Percentiles rank a stretch among this genome's conserved stretches.
Evolutionary conservation across 2,797 vertebrate species (phyloP).

Genomic region (Ptychadena robeensis): DNA sequence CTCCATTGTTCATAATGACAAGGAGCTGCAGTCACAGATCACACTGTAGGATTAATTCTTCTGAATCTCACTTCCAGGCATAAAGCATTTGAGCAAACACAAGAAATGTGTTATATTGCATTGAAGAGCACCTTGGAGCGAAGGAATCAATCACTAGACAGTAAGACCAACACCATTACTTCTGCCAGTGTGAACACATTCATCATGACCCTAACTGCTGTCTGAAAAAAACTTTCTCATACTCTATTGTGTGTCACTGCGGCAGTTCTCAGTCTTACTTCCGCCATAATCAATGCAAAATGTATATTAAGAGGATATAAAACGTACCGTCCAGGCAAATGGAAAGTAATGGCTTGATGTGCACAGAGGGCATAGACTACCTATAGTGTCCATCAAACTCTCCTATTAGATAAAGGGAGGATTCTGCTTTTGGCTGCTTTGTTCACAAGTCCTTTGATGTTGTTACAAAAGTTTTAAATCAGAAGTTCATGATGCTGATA

Average conservation of each 20-base stretch:
- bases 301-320: not conserved
- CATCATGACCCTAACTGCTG: conserved; percentile 38
- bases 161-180: conserved; percentile 20
- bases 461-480: too few relatives aligned
- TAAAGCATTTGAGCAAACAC: conserved; percentile 39
- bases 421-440: too few relatives aligned
- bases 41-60: conserved; percentile 29
- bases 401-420: too few relatives aligned
- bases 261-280: not conserved
- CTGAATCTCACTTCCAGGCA: conserved; percentile 34
- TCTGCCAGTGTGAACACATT: conserved; percentile 36
- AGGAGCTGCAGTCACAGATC: conserved; percentile 18
- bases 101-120: conserved; percentile 46
- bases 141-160: conserved; percentile 44
- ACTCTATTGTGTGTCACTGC: not conserved
- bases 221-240: not conserved
- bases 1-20: conserved; percentile 14
- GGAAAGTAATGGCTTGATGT: too few relatives aligned
- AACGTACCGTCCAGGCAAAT: too few relatives aligned
- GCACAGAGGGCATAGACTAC: too few relatives aligned
- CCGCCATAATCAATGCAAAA: not conserved
- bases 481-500: too few relatives aligned
- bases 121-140: conserved; percentile 38
- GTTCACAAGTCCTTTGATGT: too few relatives aligned
- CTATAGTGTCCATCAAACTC: too few relatives aligned